Conservation (phyloP, 1,140 invertebrate genomes). For the Scylla paramamosain region DNA sequence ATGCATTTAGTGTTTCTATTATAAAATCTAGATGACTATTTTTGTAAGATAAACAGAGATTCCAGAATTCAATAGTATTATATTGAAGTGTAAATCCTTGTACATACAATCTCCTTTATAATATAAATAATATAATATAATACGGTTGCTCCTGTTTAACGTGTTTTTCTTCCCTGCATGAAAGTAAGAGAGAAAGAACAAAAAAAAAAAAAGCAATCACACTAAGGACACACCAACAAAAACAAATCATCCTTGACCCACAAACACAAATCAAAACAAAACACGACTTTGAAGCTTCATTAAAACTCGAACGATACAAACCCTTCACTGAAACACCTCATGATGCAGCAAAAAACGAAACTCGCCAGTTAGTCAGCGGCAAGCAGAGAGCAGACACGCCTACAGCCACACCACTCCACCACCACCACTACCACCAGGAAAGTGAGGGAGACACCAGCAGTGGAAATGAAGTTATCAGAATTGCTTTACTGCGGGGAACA, state of each 20-base stretch:
- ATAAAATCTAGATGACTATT: constrained; percentile 48
- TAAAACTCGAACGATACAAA: no score
- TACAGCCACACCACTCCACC: neutral
- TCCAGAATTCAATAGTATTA: constrained; percentile 66
- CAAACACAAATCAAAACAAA: neutral
- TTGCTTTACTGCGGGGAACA: constrained; percentile 10
- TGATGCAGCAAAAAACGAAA: neutral
- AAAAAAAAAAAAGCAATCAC: no score
- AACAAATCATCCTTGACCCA: neutral
- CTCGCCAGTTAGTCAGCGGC: neutral
- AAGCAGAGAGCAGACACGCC: neutral
- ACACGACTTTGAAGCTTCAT: neutral
- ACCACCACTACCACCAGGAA: no score
- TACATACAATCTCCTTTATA: constrained; percentile 64
- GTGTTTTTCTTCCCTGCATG: neutral
- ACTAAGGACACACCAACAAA: no score
- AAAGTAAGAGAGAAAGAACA: neutral
- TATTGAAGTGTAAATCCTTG: constrained; percentile 62
- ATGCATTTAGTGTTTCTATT: constrained; percentile 58
- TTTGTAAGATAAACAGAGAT: constrained; percentile 63
- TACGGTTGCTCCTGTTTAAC: constrained; percentile 53
- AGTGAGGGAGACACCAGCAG: neutral
- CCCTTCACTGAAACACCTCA: neutral
- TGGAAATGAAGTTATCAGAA: neutral
- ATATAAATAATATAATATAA: constrained; percentile 66